Conservation (phyloP, 2,888 invertebrate genomes). For the Gryllus longicercus region DNA sequence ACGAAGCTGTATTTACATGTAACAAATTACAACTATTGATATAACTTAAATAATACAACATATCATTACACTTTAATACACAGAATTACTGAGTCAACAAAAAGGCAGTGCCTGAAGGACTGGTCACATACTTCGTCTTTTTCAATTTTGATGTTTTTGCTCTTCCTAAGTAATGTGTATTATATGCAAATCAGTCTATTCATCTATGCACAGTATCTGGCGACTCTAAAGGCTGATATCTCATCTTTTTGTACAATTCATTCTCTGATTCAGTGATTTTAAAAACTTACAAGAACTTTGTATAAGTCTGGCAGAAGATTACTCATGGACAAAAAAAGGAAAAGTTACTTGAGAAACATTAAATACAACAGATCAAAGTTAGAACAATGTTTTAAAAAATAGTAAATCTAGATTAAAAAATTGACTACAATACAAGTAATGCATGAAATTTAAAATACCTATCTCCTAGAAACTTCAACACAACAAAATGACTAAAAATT, state of each 20-base stretch:
- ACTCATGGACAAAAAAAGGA: too few relatives aligned
- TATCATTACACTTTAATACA: slow-evolving; percentile 7
- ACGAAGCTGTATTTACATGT: slow-evolving; percentile 8
- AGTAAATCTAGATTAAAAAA: too few relatives aligned
- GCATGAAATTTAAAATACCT: too few relatives aligned
- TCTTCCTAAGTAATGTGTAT: neutral
- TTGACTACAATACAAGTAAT: too few relatives aligned
- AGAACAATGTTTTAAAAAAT: too few relatives aligned
- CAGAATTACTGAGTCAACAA: neutral
- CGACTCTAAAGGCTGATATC: neutral
- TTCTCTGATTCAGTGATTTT: too few relatives aligned
- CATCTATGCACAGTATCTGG: neutral
- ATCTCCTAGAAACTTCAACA: too few relatives aligned
- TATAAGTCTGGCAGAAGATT: too few relatives aligned
- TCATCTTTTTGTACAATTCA: neutral
- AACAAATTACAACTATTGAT: neutral
- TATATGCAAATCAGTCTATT: slow-evolving; percentile 8
- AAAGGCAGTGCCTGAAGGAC: neutral
- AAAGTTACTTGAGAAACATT: too few relatives aligned
- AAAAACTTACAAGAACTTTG: too few relatives aligned
- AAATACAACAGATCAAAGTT: too few relatives aligned
- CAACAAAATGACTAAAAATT: too few relatives aligned
- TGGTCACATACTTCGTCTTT: neutral
- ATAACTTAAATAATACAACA: neutral
- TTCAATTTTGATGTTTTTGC: neutral